Conservation (phyloP, 2,888 invertebrate species). For the Xanthostigma xanthostigma region DNA sequence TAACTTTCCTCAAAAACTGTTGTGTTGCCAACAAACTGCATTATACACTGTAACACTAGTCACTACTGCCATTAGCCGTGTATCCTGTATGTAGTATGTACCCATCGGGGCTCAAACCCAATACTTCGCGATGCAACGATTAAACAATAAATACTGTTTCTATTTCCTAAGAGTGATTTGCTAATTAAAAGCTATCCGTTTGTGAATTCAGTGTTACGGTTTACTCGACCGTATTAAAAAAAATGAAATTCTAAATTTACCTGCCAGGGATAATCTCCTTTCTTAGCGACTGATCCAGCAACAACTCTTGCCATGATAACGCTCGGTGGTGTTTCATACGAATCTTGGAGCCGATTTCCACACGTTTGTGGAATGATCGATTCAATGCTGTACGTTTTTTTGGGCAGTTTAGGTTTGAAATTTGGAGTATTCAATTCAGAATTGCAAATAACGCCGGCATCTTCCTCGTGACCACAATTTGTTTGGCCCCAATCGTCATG, state of each 20-base stretch:
- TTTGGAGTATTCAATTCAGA: slow-evolving; percentile 20
- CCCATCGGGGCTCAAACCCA: too few species aligned
- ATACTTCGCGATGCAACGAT: too few species aligned
- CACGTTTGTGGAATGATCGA: slow-evolving; percentile 30
- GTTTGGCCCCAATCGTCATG: slow-evolving; percentile 53
- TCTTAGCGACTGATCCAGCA: slow-evolving; percentile 40
- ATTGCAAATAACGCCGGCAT: slow-evolving; percentile 30
- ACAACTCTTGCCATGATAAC: slow-evolving; percentile 41
- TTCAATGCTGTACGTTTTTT: slow-evolving; percentile 14
- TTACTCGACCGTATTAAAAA: too few species aligned
- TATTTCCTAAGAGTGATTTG: too few species aligned
- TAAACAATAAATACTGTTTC: too few species aligned
- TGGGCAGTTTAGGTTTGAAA: neutral
- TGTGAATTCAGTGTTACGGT: too few species aligned
- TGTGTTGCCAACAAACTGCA: too few species aligned
- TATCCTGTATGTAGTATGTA: too few species aligned
- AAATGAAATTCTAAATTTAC: slow-evolving; percentile 24
- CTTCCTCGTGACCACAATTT: slow-evolving; percentile 60
- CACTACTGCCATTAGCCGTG: too few species aligned
- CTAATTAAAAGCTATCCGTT: too few species aligned
- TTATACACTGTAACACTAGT: too few species aligned
- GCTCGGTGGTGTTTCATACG: slow-evolving; percentile 18
- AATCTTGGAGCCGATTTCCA: slow-evolving; percentile 35
- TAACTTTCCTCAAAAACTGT: too few species aligned
- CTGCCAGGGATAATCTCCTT: slow-evolving; percentile 64